Evolutionary conservation across 2,888 invertebrate genomes (phyloP).

Genomic region (Cheilosia soror): DNA sequence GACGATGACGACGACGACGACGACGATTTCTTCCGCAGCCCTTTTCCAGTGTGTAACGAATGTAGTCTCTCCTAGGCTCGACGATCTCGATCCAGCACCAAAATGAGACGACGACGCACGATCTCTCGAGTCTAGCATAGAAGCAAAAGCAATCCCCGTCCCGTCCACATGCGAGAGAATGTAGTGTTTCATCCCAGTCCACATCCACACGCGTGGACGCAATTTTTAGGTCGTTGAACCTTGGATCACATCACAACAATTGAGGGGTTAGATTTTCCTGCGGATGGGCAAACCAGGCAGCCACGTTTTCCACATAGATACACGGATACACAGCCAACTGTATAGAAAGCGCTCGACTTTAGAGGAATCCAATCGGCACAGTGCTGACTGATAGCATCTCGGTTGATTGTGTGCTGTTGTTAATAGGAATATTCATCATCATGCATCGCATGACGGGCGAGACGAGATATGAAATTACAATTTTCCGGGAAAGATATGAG

Average conservation of each 20-base stretch:
- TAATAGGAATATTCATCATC: conserved; percentile 18
- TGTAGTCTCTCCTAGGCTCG: conserved; percentile 59
- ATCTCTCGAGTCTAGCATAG: conserved; percentile 45
- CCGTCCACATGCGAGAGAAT: conserved; percentile 23
- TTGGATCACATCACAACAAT: conserved; percentile 54
- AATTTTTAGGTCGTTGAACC: conserved; percentile 73
- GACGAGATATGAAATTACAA: conserved; percentile 19
- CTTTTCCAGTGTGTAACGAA: conserved; percentile 63
- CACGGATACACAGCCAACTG: conserved; percentile 6
- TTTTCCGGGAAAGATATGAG: conserved; percentile 23
- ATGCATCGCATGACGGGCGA: background rate
- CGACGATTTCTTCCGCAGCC: conserved; percentile 72
- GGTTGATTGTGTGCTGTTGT: conserved; percentile 10
- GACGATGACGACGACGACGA: conserved; percentile 15
- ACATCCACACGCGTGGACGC: conserved; percentile 75
- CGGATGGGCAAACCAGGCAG: conserved; percentile 39
- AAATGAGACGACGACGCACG: conserved; percentile 37
- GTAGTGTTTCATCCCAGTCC: conserved; percentile 64
- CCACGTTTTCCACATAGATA: conserved; percentile 7
- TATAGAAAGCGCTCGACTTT: conserved; percentile 14
- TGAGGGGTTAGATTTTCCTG: conserved; percentile 68
- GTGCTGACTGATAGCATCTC: conserved; percentile 35
- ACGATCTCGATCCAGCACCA: conserved; percentile 49
- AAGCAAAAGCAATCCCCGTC: conserved; percentile 4
- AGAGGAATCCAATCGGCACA: conserved; percentile 8